Percentiles rank a stretch among this genome's conserved stretches.
phyloP scores from a whole-genome alignment of 2,113 vertebrate genomes.

The Eulemur rufifrons region DNA sequence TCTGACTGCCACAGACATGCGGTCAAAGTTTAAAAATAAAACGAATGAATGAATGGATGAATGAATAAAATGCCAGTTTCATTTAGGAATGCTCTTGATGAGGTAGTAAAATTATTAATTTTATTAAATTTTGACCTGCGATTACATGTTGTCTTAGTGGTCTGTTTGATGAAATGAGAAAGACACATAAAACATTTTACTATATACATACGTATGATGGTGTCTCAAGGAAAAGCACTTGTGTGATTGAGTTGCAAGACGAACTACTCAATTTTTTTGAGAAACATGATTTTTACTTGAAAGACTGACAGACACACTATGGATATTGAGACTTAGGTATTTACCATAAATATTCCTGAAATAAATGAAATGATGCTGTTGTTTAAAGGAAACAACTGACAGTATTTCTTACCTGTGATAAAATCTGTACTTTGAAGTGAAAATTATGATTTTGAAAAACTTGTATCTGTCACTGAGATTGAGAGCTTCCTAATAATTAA shows the following conservation, averaged over 20 bases:
- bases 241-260: neutral
- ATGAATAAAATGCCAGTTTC: neutral
- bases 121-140: neutral
- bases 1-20: neutral
- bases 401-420: neutral
- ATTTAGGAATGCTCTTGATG: neutral
- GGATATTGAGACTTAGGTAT: neutral
- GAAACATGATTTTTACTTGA: neutral
- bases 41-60: neutral
- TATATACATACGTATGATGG: no score
- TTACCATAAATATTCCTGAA: neutral
- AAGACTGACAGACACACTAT: neutral
- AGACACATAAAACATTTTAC: neutral
- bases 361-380: neutral
- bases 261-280: neutral
- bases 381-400: neutral
- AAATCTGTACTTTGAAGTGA: neutral
- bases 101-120: neutral
- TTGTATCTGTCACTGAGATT: neutral
- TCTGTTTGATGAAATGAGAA: neutral
- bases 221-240: neutral
- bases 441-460: neutral
- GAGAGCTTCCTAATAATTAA: neutral
- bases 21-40: neutral
- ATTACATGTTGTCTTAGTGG: neutral